Base-by-base conservation (phyloP, 2,797 vertebrate species). In the Sebastes alutus region DNA sequence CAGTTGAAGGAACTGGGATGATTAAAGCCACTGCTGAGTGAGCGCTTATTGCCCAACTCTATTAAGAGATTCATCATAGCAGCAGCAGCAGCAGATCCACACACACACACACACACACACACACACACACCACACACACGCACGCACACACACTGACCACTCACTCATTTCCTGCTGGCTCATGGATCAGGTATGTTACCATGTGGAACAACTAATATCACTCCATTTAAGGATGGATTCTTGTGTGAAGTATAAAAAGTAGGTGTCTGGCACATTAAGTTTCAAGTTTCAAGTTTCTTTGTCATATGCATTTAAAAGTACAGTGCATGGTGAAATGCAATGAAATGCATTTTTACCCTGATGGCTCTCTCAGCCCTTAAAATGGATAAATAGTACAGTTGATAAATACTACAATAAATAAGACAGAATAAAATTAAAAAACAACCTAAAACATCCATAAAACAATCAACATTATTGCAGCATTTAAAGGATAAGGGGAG, bases 1-100 rank as follows among this genome's bases (percentile, higher is more conserved):
- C 79, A 82, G 83, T 68, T 81, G 68, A 83, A 84, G 70, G 83
- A 85, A 63, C 76, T 88, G 79, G 77, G 88, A 89, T 78, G 88
- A 89, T 91, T 87, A 92, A 92, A 90, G 72, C 25, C 85, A 54
- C 80, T 87, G 91, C 91, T 92, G 92, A 92, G 77, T 78, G 87
- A 76, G 87, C 86, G 30, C 62, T 91, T 91, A 74, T 22, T 64
- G 81, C 80, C 80, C 33, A 79, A 82, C 82, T 90, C 87, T 79
- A 88, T 88, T 87, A 87, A 72, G 80, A 85, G 82, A 89, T 86
- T 63, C 78, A 88, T 91, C 90, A 81, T 62, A 68, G 81, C 83
- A 83, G 84, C 82, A 76, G 83, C 82, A 83, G 84, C 82, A 76
- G 83, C 80, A 77, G 32, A 87, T 70, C 60, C 72, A 65, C 59